phyloP scores from a whole-genome alignment of 2,888 invertebrate species.

The Lymantria monacha region DNA sequence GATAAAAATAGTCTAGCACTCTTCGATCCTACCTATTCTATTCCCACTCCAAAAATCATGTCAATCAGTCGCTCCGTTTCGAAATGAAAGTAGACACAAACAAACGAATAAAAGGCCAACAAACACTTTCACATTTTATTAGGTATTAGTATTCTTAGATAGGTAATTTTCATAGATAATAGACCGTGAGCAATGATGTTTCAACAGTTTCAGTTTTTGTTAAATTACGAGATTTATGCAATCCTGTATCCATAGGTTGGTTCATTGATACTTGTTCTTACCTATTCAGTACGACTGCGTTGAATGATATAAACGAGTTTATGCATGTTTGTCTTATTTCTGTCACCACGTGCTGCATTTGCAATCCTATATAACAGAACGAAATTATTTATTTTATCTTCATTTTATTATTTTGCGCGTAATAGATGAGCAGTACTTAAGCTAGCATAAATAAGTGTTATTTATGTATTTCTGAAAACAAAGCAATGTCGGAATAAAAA shows the following conservation, averaged over 20 bases:
- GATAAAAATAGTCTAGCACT: no score
- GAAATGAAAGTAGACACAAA: neutral
- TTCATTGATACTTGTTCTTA: conserved; percentile 1
- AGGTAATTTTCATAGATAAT: neutral
- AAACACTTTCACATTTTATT: neutral
- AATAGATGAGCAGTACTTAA: conserved; percentile 17
- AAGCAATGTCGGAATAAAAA: conserved; percentile 27
- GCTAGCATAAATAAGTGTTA: neutral
- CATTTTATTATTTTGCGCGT: conserved; percentile 18
- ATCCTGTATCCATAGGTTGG: neutral
- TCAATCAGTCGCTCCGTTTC: neutral
- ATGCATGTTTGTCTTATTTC: conserved; percentile 1
- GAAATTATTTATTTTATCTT: conserved; percentile 14
- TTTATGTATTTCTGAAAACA: conserved; percentile 19
- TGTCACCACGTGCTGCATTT: neutral
- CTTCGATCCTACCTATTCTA: no score
- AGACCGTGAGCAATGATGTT: neutral
- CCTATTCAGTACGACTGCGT: neutral
- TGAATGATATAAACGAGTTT: neutral
- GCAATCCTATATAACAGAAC: neutral
- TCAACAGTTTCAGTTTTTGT: neutral
- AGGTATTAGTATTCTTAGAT: no score
- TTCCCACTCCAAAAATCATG: neutral
- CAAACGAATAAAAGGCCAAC: neutral
- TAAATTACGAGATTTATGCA: neutral